Conservation (phyloP, 2,797 vertebrate genomes). For the Craterocephalus amniculus region DNA sequence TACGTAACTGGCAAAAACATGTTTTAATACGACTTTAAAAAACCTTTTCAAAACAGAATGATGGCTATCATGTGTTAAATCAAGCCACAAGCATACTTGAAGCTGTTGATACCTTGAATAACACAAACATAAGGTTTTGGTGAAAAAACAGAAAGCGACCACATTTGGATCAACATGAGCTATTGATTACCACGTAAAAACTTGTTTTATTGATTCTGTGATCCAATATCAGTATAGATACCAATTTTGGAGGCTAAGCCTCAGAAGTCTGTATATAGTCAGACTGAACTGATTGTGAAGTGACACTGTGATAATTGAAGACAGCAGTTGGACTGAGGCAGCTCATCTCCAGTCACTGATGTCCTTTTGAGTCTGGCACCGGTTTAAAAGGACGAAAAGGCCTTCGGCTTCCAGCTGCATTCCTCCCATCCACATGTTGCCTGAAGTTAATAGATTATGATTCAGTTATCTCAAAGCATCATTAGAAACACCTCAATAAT, state of each 20-base stretch:
- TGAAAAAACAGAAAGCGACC: neutral
- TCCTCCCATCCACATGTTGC: constrained; percentile 15
- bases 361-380: constrained; percentile 4
- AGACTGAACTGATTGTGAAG: neutral
- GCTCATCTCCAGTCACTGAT: constrained; percentile 15
- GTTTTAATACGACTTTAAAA: constrained; percentile 1
- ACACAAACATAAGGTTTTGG: neutral
- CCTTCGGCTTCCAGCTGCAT: constrained; percentile 21
- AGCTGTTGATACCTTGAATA: neutral
- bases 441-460: constrained; percentile 35
- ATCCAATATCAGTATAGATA: neutral
- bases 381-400: constrained; percentile 22
- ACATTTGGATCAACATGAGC: neutral
- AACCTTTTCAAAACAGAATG: neutral
- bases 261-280: neutral
- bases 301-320: constrained; percentile 34
- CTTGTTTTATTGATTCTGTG: neutral
- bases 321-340: neutral
- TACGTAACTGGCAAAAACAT: neutral
- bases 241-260: constrained; percentile 6
- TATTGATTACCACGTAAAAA: neutral
- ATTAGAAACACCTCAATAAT: neutral
- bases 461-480: neutral
- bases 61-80: neutral
- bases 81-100: neutral